Percentiles rank a stretch among this genome's conserved stretches.
These are phyloP conservation scores for Oxyteleia sp. DNA, from an alignment of 2,888 invertebrate species.

Conservation along the genomic window DNA sequence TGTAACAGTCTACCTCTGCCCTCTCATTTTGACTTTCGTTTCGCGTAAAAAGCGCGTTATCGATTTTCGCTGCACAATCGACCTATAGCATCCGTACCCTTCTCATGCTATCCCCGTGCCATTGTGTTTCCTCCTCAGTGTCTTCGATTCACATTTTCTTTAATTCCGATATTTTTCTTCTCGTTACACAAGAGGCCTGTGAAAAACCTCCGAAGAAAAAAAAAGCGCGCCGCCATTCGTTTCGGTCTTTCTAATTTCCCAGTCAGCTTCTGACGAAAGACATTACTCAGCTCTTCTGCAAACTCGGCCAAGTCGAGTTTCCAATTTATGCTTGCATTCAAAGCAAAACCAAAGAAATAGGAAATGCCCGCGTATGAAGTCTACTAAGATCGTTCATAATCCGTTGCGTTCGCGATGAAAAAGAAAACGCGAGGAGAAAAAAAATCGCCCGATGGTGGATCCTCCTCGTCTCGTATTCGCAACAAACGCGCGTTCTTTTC, in stretches of 20 bases:
- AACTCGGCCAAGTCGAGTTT: conserved; percentile 69
- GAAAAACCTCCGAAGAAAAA: conserved; percentile 37
- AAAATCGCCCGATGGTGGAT: not conserved
- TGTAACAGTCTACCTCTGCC: too few species aligned
- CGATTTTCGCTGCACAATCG: conserved; percentile 56
- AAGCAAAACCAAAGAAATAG: conserved; percentile 59
- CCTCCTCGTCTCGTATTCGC: not conserved
- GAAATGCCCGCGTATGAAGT: conserved; percentile 44
- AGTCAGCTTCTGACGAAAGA: conserved; percentile 68
- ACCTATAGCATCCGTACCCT: conserved; percentile 32
- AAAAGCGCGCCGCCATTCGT: conserved; percentile 38
- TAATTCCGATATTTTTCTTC: conserved; percentile 61
- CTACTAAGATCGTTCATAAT: conserved; percentile 38
- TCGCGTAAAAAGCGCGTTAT: conserved; percentile 14
- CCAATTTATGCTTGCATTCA: conserved; percentile 65
- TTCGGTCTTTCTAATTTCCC: conserved; percentile 68
- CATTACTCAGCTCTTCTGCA: conserved; percentile 71
- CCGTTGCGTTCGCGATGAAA: conserved; percentile 15
- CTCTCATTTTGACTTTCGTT: too few species aligned
- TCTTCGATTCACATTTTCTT: conserved; percentile 61
- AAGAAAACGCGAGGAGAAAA: not conserved
- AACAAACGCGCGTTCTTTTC: not conserved
- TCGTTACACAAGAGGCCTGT: conserved; percentile 47
- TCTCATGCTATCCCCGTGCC: conserved; percentile 12
- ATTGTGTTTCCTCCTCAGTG: conserved; percentile 39